Evolutionary conservation across 2,113 vertebrate species (phyloP).

Genomic region (Falco punctatus): DNA sequence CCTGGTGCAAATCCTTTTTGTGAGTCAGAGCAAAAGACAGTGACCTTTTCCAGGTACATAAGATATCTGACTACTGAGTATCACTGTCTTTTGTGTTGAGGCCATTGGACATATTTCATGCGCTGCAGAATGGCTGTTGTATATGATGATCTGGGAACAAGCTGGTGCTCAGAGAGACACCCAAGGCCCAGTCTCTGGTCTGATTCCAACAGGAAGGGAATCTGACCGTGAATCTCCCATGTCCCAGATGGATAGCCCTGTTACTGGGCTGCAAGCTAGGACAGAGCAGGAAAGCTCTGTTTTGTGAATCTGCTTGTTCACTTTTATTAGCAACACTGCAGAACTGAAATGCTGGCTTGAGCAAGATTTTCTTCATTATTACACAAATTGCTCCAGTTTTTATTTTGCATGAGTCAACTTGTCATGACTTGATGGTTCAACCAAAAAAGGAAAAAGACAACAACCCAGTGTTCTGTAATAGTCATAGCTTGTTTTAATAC

Average conservation of each 20-base stretch:
- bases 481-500: background rate
- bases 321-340: background rate
- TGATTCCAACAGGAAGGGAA: background rate
- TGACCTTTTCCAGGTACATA: background rate
- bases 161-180: background rate
- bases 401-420: background rate
- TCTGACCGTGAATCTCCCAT: background rate
- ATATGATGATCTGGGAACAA: background rate
- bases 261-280: background rate
- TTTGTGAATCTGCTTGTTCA: background rate
- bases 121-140: background rate
- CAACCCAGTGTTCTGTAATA: background rate
- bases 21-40: background rate
- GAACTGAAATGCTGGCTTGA: background rate
- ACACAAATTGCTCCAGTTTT: background rate
- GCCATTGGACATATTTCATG: background rate
- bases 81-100: background rate
- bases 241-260: background rate
- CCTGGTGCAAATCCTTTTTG: background rate
- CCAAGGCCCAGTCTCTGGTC: background rate
- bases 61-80: background rate
- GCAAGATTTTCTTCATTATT: background rate
- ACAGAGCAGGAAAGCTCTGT: background rate
- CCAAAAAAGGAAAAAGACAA: background rate
- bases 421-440: background rate